Conservation (phyloP, 2,888 invertebrate genomes). For the Patella ulyssiponensis region DNA sequence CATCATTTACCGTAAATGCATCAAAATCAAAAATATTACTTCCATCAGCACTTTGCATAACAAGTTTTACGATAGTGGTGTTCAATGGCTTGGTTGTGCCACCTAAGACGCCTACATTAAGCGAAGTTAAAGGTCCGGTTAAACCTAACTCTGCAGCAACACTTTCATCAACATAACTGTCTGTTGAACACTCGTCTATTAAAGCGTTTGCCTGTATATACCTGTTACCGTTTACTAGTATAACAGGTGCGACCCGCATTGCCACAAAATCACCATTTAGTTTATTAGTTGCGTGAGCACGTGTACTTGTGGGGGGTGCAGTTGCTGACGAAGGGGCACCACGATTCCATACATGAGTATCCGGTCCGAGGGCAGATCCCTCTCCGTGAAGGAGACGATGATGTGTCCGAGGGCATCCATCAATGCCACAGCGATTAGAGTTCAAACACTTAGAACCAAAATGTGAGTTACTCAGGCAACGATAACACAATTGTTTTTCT, state of each 20-base stretch:
- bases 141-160: conserved; percentile 18
- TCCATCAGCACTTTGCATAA: conserved; percentile 7
- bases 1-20: conserved; percentile 17
- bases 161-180: conserved; percentile 11
- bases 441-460: no score
- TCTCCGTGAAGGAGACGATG: no score
- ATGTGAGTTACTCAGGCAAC: no score
- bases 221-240: background rate
- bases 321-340: no score
- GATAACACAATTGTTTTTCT: no score
- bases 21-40: background rate
- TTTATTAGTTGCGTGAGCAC: background rate
- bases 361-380: no score
- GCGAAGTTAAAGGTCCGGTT: background rate
- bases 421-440: no score
- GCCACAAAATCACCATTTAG: background rate
- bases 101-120: conserved; percentile 12
- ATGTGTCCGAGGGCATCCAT: no score
- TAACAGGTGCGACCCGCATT: background rate
- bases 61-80: conserved; percentile 3
- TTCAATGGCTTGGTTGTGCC: background rate
- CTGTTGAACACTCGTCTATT: background rate
- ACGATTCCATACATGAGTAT: no score
- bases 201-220: background rate
- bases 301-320: background rate